These are phyloP conservation scores for Elephantulus edwardii DNA, from an alignment of 2,113 vertebrate genomes.

Conservation along the genomic window DNA sequence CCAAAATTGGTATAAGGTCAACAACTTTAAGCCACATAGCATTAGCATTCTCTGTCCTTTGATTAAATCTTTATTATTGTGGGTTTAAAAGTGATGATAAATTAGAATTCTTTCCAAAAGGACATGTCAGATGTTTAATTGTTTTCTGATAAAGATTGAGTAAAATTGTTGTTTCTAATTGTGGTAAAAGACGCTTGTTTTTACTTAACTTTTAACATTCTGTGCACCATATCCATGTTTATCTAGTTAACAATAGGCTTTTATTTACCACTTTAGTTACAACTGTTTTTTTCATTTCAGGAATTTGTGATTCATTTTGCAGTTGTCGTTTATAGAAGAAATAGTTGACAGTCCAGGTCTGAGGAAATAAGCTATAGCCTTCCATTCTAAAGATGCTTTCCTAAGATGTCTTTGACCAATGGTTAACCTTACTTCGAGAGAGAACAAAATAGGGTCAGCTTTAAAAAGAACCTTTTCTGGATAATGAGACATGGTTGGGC, in stretches of 20 bases:
- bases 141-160: too few relatives aligned
- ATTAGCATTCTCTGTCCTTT: neutral
- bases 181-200: neutral
- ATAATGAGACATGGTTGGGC: neutral
- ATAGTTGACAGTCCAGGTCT: neutral
- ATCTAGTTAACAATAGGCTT: neutral
- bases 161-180: neutral
- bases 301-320: neutral
- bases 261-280: neutral
- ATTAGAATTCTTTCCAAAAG: neutral
- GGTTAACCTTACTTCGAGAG: neutral
- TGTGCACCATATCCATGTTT: neutral
- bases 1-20: too few relatives aligned
- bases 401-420: neutral
- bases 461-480: slow-evolving; percentile 19
- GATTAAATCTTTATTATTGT: neutral
- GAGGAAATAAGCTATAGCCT: neutral
- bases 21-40: neutral
- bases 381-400: neutral
- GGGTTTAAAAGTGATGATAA: neutral
- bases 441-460: neutral
- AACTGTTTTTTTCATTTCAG: neutral
- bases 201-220: slow-evolving; percentile 30
- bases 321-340: neutral
- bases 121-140: neutral